Conservation (phyloP, 2,113 vertebrate species). For the Zosterops lateralis region DNA sequence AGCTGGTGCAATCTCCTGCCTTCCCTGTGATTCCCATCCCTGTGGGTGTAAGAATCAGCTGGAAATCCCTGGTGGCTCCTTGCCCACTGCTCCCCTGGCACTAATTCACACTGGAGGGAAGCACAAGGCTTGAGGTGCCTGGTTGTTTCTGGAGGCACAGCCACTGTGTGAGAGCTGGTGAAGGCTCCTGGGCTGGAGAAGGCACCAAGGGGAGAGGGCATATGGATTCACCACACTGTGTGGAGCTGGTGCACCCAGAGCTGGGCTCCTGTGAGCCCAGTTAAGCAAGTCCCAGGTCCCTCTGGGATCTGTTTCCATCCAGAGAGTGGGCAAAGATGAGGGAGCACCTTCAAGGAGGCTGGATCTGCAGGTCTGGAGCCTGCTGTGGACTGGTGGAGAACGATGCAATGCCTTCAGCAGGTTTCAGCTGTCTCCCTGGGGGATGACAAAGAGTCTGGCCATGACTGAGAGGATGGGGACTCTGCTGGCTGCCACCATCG, state of each 20-base stretch:
- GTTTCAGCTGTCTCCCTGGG: neutral
- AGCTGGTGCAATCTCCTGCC: rapidly evolving
- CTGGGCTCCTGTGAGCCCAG: neutral
- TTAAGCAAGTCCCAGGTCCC: neutral
- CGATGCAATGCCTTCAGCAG: neutral
- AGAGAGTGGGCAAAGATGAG: rapidly evolving
- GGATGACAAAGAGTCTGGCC: neutral
- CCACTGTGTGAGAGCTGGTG: neutral
- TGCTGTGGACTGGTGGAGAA: neutral
- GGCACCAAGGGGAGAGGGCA: neutral
- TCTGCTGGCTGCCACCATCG: neutral
- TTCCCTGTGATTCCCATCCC: neutral
- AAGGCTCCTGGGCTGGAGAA: neutral
- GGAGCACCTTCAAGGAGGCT: neutral
- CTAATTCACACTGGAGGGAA: neutral
- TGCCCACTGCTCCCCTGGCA: neutral
- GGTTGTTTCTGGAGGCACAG: neutral
- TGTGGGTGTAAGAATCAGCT: neutral
- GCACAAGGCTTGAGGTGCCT: neutral
- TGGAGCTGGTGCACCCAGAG: neutral
- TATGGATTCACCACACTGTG: rapidly evolving
- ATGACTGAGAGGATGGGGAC: neutral
- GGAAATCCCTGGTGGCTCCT: neutral
- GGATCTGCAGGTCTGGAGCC: neutral
- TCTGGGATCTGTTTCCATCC: rapidly evolving